Base-by-base conservation (phyloP, 1,140 invertebrate genomes). In the Mya arenaria region DNA sequence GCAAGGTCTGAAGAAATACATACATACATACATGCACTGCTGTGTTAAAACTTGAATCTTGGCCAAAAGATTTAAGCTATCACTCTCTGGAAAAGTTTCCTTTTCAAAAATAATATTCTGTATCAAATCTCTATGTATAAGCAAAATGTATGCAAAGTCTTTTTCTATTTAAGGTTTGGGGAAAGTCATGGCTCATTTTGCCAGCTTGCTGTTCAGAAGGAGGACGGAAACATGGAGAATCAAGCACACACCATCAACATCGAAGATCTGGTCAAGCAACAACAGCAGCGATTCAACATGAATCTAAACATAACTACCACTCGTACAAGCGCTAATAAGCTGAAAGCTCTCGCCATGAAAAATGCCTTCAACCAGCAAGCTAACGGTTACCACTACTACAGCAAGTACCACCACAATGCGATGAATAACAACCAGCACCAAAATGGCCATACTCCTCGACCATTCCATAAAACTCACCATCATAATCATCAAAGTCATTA, bases 121-220 rank as follows among this genome's bases (percentile, higher is more conserved):
- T 55, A 1, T 13, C 30, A 6, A 4, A 19, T 2, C 48, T 62
- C 4, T 0, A 17, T n/a, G 13, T 25, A 62, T 37, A 4, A 34
- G 13, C n/a, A n/a, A n/a, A n/a, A n/a, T n/a, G n/a, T n/a, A n/a
- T n/a, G n/a, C n/a, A n/a, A n/a, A n/a, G 15, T 8, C 25, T 10
- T n/a, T 63, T 10, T 28, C 19, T 77, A 75, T 89, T 90, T 65
- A 75, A 94, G 94, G 82, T 95, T 95, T 92, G 95, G 95, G 10
- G 95, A 95, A 88, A 94, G 94, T 85, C 94, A 94, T 87, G 95
- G 95, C 2, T 95, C 95, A 19, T 95, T 94, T 87, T 95, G 94
- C 88, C 95, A 94, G 55, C 89, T 95, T 55, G 95, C 95, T 30
- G 94, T 94, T 8, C 32, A 65, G 23, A 95, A 95, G 80, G 94